These are phyloP conservation scores for Alcis repandata DNA, from an alignment of 2,888 invertebrate genomes.

Conservation along the genomic window DNA sequence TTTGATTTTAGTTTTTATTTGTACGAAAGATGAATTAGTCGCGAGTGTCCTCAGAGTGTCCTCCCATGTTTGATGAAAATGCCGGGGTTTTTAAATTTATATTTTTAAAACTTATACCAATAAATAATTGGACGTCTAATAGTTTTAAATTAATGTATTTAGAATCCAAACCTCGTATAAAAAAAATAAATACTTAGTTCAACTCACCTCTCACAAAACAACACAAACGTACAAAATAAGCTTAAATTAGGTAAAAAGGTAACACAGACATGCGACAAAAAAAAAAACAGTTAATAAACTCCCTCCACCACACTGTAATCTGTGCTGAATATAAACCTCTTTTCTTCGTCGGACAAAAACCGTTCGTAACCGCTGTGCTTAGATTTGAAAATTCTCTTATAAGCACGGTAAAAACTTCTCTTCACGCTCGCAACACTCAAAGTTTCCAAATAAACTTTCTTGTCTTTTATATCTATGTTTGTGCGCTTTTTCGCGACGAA, in stretches of 20 bases:
- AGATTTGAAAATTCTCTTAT: slow-evolving; percentile 68
- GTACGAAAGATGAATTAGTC: too few relatives aligned
- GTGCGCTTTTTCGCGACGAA: slow-evolving; percentile 63
- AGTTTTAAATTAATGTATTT: not conserved
- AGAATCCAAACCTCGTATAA: not conserved
- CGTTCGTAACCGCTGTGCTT: slow-evolving; percentile 87
- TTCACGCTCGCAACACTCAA: slow-evolving; percentile 72
- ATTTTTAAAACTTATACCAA: too few relatives aligned
- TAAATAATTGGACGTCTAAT: too few relatives aligned
- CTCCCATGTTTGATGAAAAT: too few relatives aligned
- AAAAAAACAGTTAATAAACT: slow-evolving; percentile 52
- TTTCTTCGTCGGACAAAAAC: slow-evolving; percentile 90
- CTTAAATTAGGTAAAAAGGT: not conserved
- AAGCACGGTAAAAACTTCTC: slow-evolving; percentile 75
- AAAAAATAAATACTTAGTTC: not conserved
- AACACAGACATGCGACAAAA: slow-evolving; percentile 27
- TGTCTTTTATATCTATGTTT: slow-evolving; percentile 60
- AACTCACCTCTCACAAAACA: not conserved
- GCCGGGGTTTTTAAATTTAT: too few relatives aligned
- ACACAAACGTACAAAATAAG: not conserved
- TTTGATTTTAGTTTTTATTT: too few relatives aligned
- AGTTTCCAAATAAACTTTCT: slow-evolving; percentile 70
- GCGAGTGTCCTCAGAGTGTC: too few relatives aligned
- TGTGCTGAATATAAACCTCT: slow-evolving; percentile 83
- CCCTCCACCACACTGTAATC: slow-evolving; percentile 74